phyloP scores from a whole-genome alignment of 2,113 vertebrate genomes.

The Corvus moneduloides region DNA sequence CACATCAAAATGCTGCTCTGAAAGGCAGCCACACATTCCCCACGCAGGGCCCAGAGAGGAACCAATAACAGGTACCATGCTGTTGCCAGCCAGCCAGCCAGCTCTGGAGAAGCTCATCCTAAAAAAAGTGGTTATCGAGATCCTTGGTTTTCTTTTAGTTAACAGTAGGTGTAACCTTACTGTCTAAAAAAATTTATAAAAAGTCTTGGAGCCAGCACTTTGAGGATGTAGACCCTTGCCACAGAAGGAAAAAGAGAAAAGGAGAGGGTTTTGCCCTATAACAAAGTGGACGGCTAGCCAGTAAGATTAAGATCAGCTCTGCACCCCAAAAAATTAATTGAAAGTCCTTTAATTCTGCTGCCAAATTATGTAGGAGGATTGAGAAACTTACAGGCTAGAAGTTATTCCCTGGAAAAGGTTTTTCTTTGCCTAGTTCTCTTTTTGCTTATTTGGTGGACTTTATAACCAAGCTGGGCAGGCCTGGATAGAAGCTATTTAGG shows the following conservation, averaged over 20 bases:
- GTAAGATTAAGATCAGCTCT: not conserved
- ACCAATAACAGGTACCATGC: not conserved
- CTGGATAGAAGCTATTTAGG: not conserved
- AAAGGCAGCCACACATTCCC: not conserved
- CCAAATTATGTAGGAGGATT: not conserved
- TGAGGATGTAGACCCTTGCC: not conserved
- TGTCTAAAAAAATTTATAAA: not conserved
- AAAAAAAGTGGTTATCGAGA: not conserved
- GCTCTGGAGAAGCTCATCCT: not conserved
- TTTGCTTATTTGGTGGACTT: not conserved
- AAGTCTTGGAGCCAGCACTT: not conserved
- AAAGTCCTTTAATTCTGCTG: not conserved
- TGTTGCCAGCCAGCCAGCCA: not conserved
- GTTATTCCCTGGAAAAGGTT: not conserved
- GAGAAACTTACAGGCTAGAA: not conserved
- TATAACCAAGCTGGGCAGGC: not conserved
- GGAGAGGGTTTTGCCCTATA: not conserved
- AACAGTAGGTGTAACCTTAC: not conserved
- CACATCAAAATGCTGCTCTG: not conserved
- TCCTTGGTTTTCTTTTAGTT: not conserved
- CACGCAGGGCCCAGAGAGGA: not conserved
- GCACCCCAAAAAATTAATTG: not conserved
- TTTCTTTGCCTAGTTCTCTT: not conserved
- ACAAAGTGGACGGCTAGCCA: not conserved
- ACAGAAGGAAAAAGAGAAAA: not conserved